phyloP scores from a whole-genome alignment of 2,888 invertebrate species.

The Stictocephala bisonia region DNA sequence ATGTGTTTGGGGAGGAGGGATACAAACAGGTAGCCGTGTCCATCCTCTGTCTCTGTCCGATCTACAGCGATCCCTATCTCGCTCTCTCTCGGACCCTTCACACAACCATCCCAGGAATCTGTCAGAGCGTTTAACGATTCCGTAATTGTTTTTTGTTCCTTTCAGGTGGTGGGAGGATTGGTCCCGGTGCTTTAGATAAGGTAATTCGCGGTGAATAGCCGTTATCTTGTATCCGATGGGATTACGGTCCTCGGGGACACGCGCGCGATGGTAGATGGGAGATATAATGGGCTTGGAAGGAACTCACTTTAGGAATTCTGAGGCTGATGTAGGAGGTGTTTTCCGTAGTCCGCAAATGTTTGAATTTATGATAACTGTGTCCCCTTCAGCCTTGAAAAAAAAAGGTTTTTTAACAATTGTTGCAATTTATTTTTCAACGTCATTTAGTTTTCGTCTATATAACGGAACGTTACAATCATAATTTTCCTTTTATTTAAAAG shows the following conservation, averaged over 20 bases:
- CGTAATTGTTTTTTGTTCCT: slow-evolving; percentile 34
- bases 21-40: slow-evolving; percentile 31
- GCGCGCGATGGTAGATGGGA: no score
- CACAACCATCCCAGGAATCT: slow-evolving; percentile 17
- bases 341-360: no score
- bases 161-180: not conserved
- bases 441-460: no score
- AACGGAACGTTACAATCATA: no score
- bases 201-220: slow-evolving; percentile 21
- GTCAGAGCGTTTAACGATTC: slow-evolving; percentile 39
- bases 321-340: not conserved
- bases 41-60: slow-evolving; percentile 23
- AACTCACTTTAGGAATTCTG: not conserved
- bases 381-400: no score
- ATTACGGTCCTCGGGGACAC: slow-evolving; percentile 32
- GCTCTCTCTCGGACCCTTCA: not conserved
- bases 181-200: slow-evolving; percentile 1
- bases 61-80: not conserved
- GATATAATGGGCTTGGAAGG: no score
- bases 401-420: no score
- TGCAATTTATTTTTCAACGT: no score
- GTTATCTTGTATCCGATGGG: slow-evolving; percentile 18
- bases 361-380: no score
- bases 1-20: not conserved
- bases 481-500: no score